Evolutionary conservation across 2,113 vertebrate species (phyloP).

Genomic region (Tragelaphus buxtoni): DNA sequence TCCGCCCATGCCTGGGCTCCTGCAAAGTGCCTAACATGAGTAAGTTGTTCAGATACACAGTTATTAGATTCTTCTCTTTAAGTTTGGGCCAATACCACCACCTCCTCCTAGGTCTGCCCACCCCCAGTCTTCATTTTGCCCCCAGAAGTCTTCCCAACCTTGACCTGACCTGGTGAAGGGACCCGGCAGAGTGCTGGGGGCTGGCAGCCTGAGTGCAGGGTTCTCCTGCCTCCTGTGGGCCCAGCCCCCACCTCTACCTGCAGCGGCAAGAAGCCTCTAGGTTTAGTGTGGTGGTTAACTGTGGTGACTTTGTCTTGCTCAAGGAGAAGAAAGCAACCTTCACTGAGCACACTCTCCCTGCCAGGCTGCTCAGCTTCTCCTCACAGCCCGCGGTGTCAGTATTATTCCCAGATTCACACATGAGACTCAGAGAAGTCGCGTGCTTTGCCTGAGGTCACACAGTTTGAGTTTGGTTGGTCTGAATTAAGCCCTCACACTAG

Average conservation of each 20-base stretch:
- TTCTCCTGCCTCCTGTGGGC: not conserved
- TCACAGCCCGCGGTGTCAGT: not conserved
- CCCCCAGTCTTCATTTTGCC: not conserved
- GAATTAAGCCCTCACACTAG: not conserved
- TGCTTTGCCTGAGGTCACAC: not conserved
- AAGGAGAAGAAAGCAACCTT: not conserved
- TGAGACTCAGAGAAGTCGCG: not conserved
- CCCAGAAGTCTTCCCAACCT: not conserved
- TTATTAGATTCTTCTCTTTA: not conserved
- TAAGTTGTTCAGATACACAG: not conserved
- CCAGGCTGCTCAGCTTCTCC: not conserved
- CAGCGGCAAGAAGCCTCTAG: not conserved
- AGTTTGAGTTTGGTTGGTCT: not conserved
- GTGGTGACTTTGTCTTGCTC: not conserved
- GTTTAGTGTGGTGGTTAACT: not conserved
- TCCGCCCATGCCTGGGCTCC: not conserved
- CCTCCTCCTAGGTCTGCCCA: not conserved
- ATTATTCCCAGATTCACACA: not conserved
- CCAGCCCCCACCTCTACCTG: slow-evolving; percentile 22
- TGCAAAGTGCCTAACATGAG: not conserved
- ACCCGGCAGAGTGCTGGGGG: not conserved
- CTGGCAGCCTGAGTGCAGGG: not conserved
- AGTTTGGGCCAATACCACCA: not conserved
- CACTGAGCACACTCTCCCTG: not conserved
- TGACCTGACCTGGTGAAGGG: not conserved